These are phyloP conservation scores for Deilephila elpenor DNA, from an alignment of 2,888 invertebrate genomes.

Conservation along the genomic window DNA sequence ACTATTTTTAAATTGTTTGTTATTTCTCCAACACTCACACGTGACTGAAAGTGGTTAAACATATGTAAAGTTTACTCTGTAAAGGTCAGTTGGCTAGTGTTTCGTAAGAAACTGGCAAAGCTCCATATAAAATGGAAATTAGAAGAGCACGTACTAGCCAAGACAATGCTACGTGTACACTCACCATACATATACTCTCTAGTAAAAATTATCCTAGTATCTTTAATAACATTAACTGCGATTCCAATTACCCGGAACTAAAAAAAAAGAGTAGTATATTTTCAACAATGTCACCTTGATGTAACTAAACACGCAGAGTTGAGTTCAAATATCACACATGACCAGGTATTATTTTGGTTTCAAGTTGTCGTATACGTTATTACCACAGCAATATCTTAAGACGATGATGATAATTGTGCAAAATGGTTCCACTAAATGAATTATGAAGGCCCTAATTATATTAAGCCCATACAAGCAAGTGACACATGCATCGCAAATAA, in stretches of 20 bases:
- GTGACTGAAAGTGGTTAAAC: not conserved
- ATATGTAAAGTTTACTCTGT: conserved; percentile 6
- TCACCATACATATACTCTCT: not conserved
- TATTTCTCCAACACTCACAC: too few species aligned
- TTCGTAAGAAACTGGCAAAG: conserved; percentile 23
- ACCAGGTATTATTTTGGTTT: not conserved
- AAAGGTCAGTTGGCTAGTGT: conserved; percentile 23
- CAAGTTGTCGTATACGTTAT: not conserved
- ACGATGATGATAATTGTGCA: not conserved
- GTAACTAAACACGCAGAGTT: not conserved
- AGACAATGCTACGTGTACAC: not conserved
- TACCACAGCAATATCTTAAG: not conserved
- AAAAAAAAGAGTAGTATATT: not conserved
- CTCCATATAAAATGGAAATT: conserved; percentile 20
- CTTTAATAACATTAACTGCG: not conserved
- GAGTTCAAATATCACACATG: not conserved
- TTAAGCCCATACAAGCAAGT: not conserved
- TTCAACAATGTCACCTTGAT: not conserved
- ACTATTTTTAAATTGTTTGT: too few species aligned
- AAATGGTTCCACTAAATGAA: not conserved
- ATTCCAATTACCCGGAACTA: not conserved
- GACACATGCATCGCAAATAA: too few species aligned
- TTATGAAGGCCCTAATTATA: not conserved
- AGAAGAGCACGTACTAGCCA: conserved; percentile 4
- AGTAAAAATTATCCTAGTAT: not conserved